Conservation (phyloP, 2,113 vertebrate species). For the Pseudorectes ferrugineus region DNA sequence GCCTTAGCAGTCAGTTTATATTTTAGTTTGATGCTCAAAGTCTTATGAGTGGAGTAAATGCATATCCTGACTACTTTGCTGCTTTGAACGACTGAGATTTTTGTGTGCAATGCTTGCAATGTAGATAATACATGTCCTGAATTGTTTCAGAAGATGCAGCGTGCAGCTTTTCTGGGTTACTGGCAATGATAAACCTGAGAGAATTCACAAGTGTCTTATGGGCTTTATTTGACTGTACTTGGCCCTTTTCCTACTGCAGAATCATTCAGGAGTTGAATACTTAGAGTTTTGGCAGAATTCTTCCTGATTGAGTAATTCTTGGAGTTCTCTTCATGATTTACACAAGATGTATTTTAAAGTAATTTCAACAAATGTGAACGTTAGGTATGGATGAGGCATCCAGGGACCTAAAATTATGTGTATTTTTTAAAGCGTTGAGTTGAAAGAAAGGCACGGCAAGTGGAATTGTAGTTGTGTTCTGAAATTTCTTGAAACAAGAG, state of each 20-base stretch:
- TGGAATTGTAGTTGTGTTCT: background rate
- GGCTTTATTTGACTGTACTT: background rate
- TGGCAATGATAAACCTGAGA: background rate
- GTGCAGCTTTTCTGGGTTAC: rapidly evolving
- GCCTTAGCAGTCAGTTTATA: background rate
- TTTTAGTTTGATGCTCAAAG: background rate
- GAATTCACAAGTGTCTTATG: background rate
- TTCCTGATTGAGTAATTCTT: background rate
- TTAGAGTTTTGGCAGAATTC: background rate
- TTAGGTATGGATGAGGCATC: background rate
- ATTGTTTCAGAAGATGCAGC: background rate
- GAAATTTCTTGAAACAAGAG: background rate
- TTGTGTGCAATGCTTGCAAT: background rate
- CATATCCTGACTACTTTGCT: background rate
- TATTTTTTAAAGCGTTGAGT: background rate
- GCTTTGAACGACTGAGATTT: background rate
- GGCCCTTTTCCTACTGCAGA: background rate
- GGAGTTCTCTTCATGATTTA: background rate
- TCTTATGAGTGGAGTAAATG: background rate
- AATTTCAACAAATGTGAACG: background rate
- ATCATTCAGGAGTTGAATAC: background rate
- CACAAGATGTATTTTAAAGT: background rate
- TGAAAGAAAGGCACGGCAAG: background rate
- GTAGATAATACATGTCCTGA: background rate
- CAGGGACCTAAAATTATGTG: background rate